A percentile compares a stretch with the other conserved stretches of the same genome.
Conservation (phyloP, 2,797 vertebrate genomes). For the Scleropages formosus region DNA sequence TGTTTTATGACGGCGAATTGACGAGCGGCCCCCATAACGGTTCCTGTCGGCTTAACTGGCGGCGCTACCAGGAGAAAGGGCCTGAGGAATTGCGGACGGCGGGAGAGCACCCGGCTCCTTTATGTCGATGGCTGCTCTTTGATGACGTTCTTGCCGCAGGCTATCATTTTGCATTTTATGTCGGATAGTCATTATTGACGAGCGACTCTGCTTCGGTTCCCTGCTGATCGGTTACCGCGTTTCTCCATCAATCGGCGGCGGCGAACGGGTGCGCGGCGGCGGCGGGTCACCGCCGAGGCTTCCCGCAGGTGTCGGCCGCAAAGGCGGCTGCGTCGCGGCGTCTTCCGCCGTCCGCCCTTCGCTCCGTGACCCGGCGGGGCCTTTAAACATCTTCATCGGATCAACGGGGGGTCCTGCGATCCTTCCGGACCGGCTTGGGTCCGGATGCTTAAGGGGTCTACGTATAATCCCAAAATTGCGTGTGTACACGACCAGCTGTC, state of each 20-base stretch:
- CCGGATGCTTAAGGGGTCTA: slow-evolving; percentile 7
- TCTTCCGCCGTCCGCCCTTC: slow-evolving; percentile 13
- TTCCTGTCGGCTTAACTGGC: slow-evolving; percentile 88
- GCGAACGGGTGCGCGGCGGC: slow-evolving; percentile 88
- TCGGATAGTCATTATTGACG: slow-evolving; percentile 86
- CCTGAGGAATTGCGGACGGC: slow-evolving; percentile 62
- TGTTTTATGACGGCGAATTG: slow-evolving; percentile 84
- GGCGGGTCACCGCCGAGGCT: slow-evolving; percentile 74
- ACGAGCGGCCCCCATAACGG: slow-evolving; percentile 74
- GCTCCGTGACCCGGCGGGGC: slow-evolving; percentile 6
- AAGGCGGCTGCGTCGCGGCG: slow-evolving; percentile 43
- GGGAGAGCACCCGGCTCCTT: slow-evolving; percentile 66
- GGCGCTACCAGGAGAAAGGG: slow-evolving; percentile 79
- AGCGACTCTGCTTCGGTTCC: slow-evolving; percentile 89
- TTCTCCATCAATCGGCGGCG: slow-evolving; percentile 94
- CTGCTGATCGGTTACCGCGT: slow-evolving; percentile 96
- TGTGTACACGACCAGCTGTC: too few species aligned
- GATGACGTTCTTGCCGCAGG: slow-evolving; percentile 87
- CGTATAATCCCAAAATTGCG: too few species aligned
- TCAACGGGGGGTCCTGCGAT: slow-evolving; percentile 6
- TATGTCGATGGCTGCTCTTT: slow-evolving; percentile 77
- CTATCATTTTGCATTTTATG: slow-evolving; percentile 90
- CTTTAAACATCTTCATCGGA: slow-evolving; percentile 1
- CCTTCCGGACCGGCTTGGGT: slow-evolving; percentile 14
- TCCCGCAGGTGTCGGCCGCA: slow-evolving; percentile 69